Base-by-base conservation (phyloP, 2,888 invertebrate species). In the Rotaria macrura region DNA sequence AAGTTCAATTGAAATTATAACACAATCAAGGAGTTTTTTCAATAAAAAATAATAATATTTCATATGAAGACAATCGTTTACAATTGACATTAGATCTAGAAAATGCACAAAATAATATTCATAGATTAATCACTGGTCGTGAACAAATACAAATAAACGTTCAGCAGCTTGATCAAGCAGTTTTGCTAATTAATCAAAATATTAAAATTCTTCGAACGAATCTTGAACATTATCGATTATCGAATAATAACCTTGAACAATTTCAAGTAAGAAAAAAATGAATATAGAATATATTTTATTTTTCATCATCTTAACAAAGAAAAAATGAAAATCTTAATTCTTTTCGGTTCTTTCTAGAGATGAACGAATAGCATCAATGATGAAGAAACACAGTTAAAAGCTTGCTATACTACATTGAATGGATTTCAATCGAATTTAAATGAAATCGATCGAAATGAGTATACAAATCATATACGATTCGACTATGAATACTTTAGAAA, bases 391-490 rank as follows among this genome's bases (percentile, higher is more conserved):
- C 40, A 79, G 14, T n/a, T 79, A 34, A 79, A 43, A 10, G 6
- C 7, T 25, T 79, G 79, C 43, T n/a, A 20, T 6, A 43, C 43
- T 12, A 9, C 43, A 5, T 79, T 79, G 2, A 79, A 25, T 43
- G n/a, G 23, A 43, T 12, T 79, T 79, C 43, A 79, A 3, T 0
- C 12, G 14, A 79, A 43, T 79, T n/a, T 79, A 79, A 79, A n/a
- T 79, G 79, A 79, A 20, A 79, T 25, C 25, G 79, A 79, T 79
- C 40, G 43, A 43, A 79, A 79, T 79, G 79, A 79, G n/a, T 79
- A 79, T 79, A 12, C 14, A 10, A 43, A 14, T 79, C 79, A 79
- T 43, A 79, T 79, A 38, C 79, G 79, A 43, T 79, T 14, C 2
- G 34, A n/a, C 20, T 7, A 43, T 47, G 14, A 40, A n/a, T n/a